These are phyloP conservation scores for Trypoxylus dichotomus DNA, from an alignment of 1,140 invertebrate species.

Conservation along the genomic window DNA sequence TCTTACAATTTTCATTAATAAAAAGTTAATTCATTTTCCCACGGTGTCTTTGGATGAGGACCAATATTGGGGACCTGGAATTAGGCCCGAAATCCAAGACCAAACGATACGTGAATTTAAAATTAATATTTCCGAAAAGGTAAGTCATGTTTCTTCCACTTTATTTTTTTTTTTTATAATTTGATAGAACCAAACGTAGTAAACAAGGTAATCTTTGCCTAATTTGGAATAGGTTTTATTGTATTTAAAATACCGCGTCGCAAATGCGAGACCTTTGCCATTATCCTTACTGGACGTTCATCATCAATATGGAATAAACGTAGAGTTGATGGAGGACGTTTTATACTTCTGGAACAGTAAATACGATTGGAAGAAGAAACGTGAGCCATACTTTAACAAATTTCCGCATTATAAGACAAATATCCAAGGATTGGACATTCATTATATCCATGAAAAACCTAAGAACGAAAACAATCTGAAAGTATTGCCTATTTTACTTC, in stretches of 20 bases:
- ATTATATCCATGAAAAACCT: constrained; percentile 12
- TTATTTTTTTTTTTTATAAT: not conserved
- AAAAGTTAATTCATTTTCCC: not conserved
- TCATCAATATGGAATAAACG: constrained; percentile 80
- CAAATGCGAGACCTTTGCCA: constrained; percentile 57
- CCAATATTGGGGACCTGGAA: not conserved
- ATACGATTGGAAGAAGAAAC: constrained; percentile 71
- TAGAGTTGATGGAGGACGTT: constrained; percentile 65
- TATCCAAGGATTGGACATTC: constrained; percentile 71
- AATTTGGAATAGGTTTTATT: constrained; percentile 56
- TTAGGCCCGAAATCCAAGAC: not conserved
- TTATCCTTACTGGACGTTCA: constrained; percentile 67
- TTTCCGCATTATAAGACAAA: constrained; percentile 75
- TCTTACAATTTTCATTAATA: not conserved
- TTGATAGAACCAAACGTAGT: too few species aligned
- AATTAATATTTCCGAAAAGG: not conserved
- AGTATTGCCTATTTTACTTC: constrained; percentile 65
- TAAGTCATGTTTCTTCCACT: not conserved
- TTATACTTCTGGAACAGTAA: constrained; percentile 76
- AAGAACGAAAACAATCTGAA: constrained; percentile 4
- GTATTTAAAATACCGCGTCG: constrained; percentile 64
- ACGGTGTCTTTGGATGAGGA: not conserved
- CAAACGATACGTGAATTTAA: not conserved
- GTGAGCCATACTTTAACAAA: constrained; percentile 68
- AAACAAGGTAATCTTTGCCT: too few species aligned